These are phyloP conservation scores for Canis aureus DNA, from an alignment of 2,113 vertebrate species.

Conservation along the genomic window DNA sequence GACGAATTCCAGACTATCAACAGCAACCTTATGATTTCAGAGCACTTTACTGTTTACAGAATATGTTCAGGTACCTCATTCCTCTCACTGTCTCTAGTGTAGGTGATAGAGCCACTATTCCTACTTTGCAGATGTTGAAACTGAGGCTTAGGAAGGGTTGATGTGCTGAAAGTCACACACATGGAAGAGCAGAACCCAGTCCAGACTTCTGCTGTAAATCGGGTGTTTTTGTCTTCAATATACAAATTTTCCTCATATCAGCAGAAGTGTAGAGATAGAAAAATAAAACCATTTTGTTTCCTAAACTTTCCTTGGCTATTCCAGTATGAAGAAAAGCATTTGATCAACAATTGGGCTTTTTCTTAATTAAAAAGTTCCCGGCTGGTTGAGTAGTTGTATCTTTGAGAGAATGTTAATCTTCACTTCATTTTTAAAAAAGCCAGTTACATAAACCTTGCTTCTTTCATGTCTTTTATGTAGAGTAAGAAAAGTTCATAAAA, in stretches of 20 bases:
- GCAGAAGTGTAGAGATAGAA: neutral
- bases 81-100: neutral
- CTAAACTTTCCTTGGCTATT: neutral
- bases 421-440: neutral
- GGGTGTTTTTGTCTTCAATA: neutral
- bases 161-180: neutral
- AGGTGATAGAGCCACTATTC: neutral
- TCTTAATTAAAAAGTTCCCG: neutral
- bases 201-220: neutral
- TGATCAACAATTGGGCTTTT: neutral
- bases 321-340: neutral
- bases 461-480: neutral
- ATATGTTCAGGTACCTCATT: neutral
- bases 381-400: neutral
- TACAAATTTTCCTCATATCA: neutral
- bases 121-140: neutral
- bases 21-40: neutral
- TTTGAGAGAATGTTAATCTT: neutral
- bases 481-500: conserved; percentile 65
- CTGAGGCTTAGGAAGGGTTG: neutral
- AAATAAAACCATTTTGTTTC: neutral
- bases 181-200: neutral
- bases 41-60: neutral
- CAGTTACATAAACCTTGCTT: neutral
- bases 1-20: neutral